Conservation (phyloP, 2,888 invertebrate genomes). For the Drosophila atroscutellata region DNA sequence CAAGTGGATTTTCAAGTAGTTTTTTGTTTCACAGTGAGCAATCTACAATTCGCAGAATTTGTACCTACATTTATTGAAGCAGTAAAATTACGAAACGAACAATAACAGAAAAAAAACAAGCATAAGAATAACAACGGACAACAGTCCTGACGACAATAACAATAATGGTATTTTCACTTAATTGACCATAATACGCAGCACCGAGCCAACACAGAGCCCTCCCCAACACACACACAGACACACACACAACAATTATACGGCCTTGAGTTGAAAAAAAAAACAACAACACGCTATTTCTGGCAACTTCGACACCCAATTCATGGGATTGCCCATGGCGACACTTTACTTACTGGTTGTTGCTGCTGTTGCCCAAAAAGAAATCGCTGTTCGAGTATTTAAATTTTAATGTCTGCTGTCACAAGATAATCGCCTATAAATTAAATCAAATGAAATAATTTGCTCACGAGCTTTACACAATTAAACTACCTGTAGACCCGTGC, state of each 20-base stretch:
- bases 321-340: slow-evolving; percentile 63
- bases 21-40: slow-evolving; percentile 3
- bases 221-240: background rate
- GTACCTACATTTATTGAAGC: slow-evolving; percentile 33
- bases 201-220: slow-evolving; percentile 11
- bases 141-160: slow-evolving; percentile 57
- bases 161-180: slow-evolving; percentile 79
- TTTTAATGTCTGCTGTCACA: slow-evolving; percentile 59
- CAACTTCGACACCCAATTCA: slow-evolving; percentile 60
- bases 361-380: slow-evolving; percentile 22
- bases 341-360: slow-evolving; percentile 52
- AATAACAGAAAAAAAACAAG: slow-evolving; percentile 44
- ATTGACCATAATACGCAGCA: slow-evolving; percentile 80
- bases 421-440: slow-evolving; percentile 58
- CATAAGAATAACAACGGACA: slow-evolving; percentile 6
- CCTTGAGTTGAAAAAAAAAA: slow-evolving; percentile 4
- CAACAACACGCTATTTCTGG: slow-evolving; percentile 34
- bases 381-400: background rate
- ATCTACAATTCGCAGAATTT: slow-evolving; percentile 14
- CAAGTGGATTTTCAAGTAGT: background rate
- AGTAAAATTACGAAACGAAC: slow-evolving; percentile 25
- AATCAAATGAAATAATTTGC: slow-evolving; percentile 64
- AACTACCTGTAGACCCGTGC: slow-evolving; percentile 32
- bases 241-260: background rate
- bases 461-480: slow-evolving; percentile 38